Conservation (phyloP, 2,113 vertebrate species). For the Cebidichthys violaceus region DNA sequence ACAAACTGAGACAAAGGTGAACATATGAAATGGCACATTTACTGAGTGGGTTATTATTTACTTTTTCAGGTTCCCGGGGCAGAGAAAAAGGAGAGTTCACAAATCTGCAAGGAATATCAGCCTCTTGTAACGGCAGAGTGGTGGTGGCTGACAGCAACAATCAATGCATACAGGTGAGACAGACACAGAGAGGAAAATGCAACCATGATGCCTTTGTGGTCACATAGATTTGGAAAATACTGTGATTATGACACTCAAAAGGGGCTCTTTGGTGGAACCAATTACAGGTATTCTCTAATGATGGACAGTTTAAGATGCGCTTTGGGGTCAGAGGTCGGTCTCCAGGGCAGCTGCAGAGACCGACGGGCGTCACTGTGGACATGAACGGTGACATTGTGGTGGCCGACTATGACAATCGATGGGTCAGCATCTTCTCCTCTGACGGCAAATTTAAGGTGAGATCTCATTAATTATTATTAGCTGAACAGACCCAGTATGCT, state of each 20-base stretch:
- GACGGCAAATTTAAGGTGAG: constrained; percentile 98
- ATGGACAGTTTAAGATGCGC: constrained; percentile 96
- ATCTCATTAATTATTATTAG: background rate
- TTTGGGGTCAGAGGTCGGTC: constrained; percentile 95
- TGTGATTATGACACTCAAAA: background rate
- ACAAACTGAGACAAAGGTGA: background rate
- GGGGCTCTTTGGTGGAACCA: background rate
- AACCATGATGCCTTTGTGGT: background rate
- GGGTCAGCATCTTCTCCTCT: constrained; percentile 96
- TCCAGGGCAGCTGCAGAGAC: constrained; percentile 94
- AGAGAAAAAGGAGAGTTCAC: constrained; percentile 97
- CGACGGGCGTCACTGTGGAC: constrained; percentile 94
- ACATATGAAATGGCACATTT: constrained; percentile 11
- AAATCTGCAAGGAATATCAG: constrained; percentile 95
- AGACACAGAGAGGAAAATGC: background rate
- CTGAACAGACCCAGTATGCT: background rate
- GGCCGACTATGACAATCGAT: constrained; percentile 97
- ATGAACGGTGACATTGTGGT: constrained; percentile 95
- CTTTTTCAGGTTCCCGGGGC: constrained; percentile 88
- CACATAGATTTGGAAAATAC: background rate
- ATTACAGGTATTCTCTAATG: constrained; percentile 92
- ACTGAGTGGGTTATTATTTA: background rate
- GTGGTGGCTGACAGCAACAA: constrained; percentile 99
- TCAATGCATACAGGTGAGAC: constrained; percentile 95
- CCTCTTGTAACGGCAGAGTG: constrained; percentile 90